Base-by-base conservation (phyloP, 2,113 vertebrate species). In the Candoia aspera region DNA sequence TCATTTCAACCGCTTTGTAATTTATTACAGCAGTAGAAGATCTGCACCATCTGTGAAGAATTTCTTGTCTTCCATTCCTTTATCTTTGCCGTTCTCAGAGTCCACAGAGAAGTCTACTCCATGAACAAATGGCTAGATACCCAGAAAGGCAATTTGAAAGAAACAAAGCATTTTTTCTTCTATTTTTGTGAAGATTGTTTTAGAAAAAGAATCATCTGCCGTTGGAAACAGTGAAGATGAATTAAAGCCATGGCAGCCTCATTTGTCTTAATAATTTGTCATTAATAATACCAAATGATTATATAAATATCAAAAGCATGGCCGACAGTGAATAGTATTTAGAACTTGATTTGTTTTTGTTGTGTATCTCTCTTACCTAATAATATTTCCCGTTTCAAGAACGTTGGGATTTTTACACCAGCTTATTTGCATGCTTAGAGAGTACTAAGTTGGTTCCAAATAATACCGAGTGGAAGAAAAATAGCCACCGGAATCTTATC, bases 301-400 rank as follows among this genome's bases (percentile, higher is more conserved):
- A 33, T 8, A 79, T 79, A 42, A 79, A 79, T 37, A 42, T 79
- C 73, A 42, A 33, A 79, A 1, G 73, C 6, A 21, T 4, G 57
- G 57, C 57, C 57, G 4, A 5, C 33, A 42, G 33, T 21, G 73
- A 79, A 42, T 21, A 10, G 33, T 79, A 79, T 79, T 79, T 79
- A 79, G 73, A 79, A 79, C 19, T 42, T 6, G 33, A 79, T 37
- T 10, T 15, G 0, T 42, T 79, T 79, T 42, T 79, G 33, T 79
- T 79, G 29, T 42, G 33, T 6, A 42, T 42, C 73, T 42, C 33
- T 3, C 17, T 79, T 42, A 1, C 17, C 33, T 42, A 21, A 79
- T 79, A 17, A 92, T 95, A 96, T 94, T 95, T 91, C 94, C 92
- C 95, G 95, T 95, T 96, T 96, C 92, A 96, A 94, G 89, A 86